A percentile compares a stretch with the other conserved stretches of the same genome.
Evolutionary conservation across 1,140 invertebrate species (phyloP).

Genomic region (Teleopsis dalmanni): DNA sequence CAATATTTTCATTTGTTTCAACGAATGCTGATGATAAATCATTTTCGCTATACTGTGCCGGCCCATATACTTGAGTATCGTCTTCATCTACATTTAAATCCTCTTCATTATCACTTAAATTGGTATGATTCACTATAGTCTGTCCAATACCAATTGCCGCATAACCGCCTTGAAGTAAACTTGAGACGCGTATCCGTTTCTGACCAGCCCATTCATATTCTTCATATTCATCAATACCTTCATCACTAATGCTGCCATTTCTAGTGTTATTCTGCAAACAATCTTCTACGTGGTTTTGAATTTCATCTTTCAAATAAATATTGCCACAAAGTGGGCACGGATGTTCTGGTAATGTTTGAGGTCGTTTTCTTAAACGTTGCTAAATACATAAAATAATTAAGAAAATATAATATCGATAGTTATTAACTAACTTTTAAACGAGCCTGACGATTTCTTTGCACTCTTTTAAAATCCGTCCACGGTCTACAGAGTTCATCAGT

Average conservation of each 20-base stretch:
- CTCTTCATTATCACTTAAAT: slow-evolving; percentile 56
- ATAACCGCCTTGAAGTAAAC: slow-evolving; percentile 63
- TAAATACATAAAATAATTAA: not conserved
- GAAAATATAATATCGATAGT: not conserved
- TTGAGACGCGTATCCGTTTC: slow-evolving; percentile 61
- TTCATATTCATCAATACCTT: slow-evolving; percentile 57
- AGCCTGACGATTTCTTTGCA: slow-evolving; percentile 48
- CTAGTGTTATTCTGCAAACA: slow-evolving; percentile 51
- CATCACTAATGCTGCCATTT: slow-evolving; percentile 14
- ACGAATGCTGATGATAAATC: slow-evolving; percentile 59
- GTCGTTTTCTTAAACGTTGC: slow-evolving; percentile 31
- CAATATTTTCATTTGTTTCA: slow-evolving; percentile 40
- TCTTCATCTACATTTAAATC: slow-evolving; percentile 73
- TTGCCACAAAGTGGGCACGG: slow-evolving; percentile 70
- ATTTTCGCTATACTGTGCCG: slow-evolving; percentile 71
- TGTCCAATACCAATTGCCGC: slow-evolving; percentile 48
- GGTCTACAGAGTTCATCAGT: slow-evolving; percentile 38
- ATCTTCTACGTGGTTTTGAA: slow-evolving; percentile 69
- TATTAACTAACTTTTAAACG: slow-evolving; percentile 32
- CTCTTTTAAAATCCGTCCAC: slow-evolving; percentile 41
- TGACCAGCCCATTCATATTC: slow-evolving; percentile 80
- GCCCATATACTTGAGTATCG: slow-evolving; percentile 68
- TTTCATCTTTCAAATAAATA: slow-evolving; percentile 55
- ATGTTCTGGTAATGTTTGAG: slow-evolving; percentile 14
- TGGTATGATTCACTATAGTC: slow-evolving; percentile 47